Evolutionary conservation across 2,888 invertebrate genomes (phyloP), one percentile per base, ranked within the genome.

Genomic region (Himalopsyche tibetana): DNA sequence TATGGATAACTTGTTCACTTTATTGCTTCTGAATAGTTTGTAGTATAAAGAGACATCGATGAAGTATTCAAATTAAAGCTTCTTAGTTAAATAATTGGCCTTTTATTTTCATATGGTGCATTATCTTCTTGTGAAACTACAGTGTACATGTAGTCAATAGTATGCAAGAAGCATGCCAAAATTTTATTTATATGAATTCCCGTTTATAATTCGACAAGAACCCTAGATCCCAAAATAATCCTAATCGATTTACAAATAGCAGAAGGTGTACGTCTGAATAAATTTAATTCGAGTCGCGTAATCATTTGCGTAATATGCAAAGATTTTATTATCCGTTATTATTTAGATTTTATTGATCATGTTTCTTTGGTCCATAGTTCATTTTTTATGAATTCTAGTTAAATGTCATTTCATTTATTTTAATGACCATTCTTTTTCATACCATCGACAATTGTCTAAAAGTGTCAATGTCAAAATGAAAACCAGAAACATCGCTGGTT

Each of bases 31-130:
- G 74, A 74, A 74, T 74, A 74, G 74, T 74, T 74, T 74, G 74
- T 74, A 74, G 74, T 74, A 74, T 36, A 74, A 74, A 74, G 74
- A 74, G 74, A 74, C 74, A 74, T 74, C 74, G 74, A 74, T 74
- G 74, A 74, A 74, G 74, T 74, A 74, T 74, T 74, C 74, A 74
- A 74, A 74, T 74, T 74, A 74, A 74, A 74, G 74, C 74, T 74
- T 74, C 74, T 74, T 74, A 74, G 74, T 74, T 74, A 74, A 74
- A 74, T 36, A 74, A 74, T 74, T 74, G 74, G 74, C 12, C 36
- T 28, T 74, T 74, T 74, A 74, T 74, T 74, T 74, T 74, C 15
- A 74, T 6, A 36, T 74, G 15, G 15, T 74, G 28, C 36, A 74
- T 74, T 74, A 6, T 74, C 74, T 12, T 36, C 36, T 12, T 74